phyloP scores from a whole-genome alignment of 1,140 invertebrate species.

The Dysdera silvatica region DNA sequence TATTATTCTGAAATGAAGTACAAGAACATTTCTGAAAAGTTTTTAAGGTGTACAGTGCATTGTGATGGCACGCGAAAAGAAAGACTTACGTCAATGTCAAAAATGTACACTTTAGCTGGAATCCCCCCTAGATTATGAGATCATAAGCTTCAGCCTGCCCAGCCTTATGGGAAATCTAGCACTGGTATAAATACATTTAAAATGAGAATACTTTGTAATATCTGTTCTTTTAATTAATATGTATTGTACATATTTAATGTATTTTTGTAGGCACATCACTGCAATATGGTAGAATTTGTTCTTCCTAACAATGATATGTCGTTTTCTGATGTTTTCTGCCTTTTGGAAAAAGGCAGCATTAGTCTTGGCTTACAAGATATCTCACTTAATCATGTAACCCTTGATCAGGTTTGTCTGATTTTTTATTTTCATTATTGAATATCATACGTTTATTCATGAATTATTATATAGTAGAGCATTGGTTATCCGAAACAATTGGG shows the following conservation, averaged over 20 bases:
- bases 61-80: too few species aligned
- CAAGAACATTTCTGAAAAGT: too few species aligned
- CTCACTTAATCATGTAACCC: constrained; percentile 64
- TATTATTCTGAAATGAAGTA: too few species aligned
- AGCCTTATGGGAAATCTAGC: neutral
- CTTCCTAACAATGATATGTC: constrained; percentile 43
- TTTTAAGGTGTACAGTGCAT: too few species aligned
- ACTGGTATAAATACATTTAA: neutral
- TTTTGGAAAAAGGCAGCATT: constrained; percentile 52
- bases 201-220: constrained; percentile 10
- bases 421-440: too few species aligned
- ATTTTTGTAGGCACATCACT: constrained; percentile 31
- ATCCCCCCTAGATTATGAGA: neutral
- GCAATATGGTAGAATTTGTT: constrained; percentile 40
- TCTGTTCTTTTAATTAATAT: neutral
- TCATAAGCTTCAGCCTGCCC: neutral
- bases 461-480: too few species aligned
- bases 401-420: constrained; percentile 77
- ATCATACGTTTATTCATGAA: too few species aligned
- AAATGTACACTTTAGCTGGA: too few species aligned
- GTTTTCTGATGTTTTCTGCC: constrained; percentile 56
- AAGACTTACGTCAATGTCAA: too few species aligned
- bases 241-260: neutral
- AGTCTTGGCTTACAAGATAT: constrained; percentile 59
- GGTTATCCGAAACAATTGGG: too few species aligned